These are phyloP conservation scores for Copidosoma aretas DNA, from an alignment of 2,888 invertebrate species.

Conservation along the genomic window DNA sequence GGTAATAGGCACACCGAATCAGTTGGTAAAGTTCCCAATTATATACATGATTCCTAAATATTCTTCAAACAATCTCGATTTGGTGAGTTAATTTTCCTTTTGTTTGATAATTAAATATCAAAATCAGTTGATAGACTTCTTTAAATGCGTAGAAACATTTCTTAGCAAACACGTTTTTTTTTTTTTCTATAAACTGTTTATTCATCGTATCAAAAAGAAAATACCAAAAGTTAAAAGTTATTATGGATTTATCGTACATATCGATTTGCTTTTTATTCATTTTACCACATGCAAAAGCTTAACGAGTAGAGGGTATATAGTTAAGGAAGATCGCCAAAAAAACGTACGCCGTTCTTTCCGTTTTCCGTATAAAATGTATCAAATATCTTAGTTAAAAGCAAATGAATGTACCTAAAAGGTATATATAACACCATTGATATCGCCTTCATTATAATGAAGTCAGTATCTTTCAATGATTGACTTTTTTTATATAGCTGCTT, in stretches of 20 bases:
- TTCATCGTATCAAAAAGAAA: constrained; percentile 49
- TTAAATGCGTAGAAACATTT: too few relatives aligned
- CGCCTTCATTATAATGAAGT: constrained; percentile 51
- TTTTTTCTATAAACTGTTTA: too few relatives aligned
- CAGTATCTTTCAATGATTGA: constrained; percentile 47
- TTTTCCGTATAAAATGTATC: constrained; percentile 46
- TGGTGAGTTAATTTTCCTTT: constrained; percentile 15
- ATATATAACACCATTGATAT: constrained; percentile 46
- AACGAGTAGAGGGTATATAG: constrained; percentile 51
- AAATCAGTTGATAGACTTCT: too few relatives aligned
- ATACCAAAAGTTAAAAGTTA: constrained; percentile 46
- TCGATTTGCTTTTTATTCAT: constrained; percentile 43
- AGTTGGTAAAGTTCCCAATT: background rate
- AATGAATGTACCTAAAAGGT: constrained; percentile 45
- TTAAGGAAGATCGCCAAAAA: constrained; percentile 54
- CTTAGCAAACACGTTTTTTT: too few relatives aligned
- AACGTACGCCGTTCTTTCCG: constrained; percentile 47
- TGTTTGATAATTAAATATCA: constrained; percentile 27
- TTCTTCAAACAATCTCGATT: constrained; percentile 3
- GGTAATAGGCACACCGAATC: constrained; percentile 45
- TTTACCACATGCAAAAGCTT: constrained; percentile 47
- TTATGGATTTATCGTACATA: constrained; percentile 44
- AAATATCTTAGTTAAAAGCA: constrained; percentile 49
- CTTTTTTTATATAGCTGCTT: constrained; percentile 41
- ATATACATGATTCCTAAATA: constrained; percentile 23